Conservation (phyloP, 2,888 invertebrate genomes). For the Nudaria mundana region DNA sequence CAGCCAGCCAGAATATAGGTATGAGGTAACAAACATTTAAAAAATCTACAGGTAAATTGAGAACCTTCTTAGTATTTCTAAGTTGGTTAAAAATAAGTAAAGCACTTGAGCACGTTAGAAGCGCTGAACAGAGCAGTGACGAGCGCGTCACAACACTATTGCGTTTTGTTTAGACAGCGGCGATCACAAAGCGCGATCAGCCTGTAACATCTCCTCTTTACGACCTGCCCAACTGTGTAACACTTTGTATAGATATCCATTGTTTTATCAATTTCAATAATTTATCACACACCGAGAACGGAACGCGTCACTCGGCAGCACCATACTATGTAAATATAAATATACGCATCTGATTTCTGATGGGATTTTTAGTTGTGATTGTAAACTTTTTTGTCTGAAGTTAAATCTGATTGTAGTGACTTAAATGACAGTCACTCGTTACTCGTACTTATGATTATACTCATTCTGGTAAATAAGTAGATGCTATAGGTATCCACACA, state of each 20-base stretch:
- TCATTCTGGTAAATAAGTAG: too few relatives aligned
- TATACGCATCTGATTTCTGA: slow-evolving; percentile 19
- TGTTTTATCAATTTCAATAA: slow-evolving; percentile 80
- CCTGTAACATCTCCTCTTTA: slow-evolving; percentile 75
- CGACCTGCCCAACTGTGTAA: slow-evolving; percentile 73
- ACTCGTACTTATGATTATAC: too few relatives aligned
- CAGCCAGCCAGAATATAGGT: too few relatives aligned
- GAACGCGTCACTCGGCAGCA: slow-evolving; percentile 61
- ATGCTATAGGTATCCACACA: too few relatives aligned
- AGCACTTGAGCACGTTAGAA: slow-evolving; percentile 33
- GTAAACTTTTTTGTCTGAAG: not conserved
- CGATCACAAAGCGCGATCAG: slow-evolving; percentile 66
- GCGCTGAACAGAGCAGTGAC: slow-evolving; percentile 24
- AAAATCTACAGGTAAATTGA: too few relatives aligned
- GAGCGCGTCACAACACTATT: slow-evolving; percentile 29
- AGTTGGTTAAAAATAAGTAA: not conserved
- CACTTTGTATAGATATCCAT: slow-evolving; percentile 71
- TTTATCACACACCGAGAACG: slow-evolving; percentile 69
- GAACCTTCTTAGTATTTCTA: too few relatives aligned
- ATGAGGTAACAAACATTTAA: too few relatives aligned
- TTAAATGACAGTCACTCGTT: too few relatives aligned
- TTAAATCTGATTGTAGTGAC: too few relatives aligned
- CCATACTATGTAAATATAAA: slow-evolving; percentile 6
- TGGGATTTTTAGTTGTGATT: slow-evolving; percentile 18
- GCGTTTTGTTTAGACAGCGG: slow-evolving; percentile 73